phyloP scores from a whole-genome alignment of 2,797 vertebrate species.

The Adrianichthys oophorus region DNA sequence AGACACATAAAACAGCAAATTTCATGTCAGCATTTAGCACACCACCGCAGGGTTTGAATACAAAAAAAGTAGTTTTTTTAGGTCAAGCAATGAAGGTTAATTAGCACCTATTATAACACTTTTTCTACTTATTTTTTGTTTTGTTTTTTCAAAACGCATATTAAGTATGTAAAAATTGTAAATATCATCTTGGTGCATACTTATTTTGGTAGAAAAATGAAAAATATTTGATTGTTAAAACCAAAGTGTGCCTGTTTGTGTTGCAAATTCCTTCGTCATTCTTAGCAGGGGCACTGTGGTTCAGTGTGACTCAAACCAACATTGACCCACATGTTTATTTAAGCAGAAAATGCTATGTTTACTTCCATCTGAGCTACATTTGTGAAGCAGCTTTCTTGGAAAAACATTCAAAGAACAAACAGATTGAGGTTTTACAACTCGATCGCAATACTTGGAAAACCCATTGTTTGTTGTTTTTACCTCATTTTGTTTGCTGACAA shows the following conservation, averaged over 20 bases:
- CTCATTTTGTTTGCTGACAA: too few species aligned
- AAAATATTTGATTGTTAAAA: too few species aligned
- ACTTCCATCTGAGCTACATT: not conserved
- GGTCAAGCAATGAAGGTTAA: constrained; percentile 48
- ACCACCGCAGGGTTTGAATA: constrained; percentile 50
- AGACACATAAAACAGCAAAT: constrained; percentile 70
- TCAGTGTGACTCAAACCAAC: constrained; percentile 1
- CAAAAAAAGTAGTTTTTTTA: constrained; percentile 54
- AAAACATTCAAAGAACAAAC: constrained; percentile 6
- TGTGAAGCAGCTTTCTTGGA: not conserved
- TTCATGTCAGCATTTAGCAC: constrained; percentile 56
- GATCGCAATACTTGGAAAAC: too few species aligned
- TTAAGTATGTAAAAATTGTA: not conserved
- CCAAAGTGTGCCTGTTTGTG: not conserved
- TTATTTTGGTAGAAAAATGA: too few species aligned
- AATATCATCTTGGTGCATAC: not conserved
- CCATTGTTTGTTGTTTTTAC: too few species aligned
- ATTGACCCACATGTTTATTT: constrained; percentile 6
- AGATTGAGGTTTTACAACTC: not conserved
- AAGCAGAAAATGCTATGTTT: not conserved
- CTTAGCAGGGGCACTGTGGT: not conserved
- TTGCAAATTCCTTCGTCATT: constrained; percentile 5
- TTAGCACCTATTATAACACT: constrained; percentile 27
- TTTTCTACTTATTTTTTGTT: not conserved
- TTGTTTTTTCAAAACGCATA: not conserved